Percentiles rank a stretch among this genome's conserved stretches.
Conservation (phyloP, 2,888 invertebrate genomes). For the Caenorhabditis sp. region DNA sequence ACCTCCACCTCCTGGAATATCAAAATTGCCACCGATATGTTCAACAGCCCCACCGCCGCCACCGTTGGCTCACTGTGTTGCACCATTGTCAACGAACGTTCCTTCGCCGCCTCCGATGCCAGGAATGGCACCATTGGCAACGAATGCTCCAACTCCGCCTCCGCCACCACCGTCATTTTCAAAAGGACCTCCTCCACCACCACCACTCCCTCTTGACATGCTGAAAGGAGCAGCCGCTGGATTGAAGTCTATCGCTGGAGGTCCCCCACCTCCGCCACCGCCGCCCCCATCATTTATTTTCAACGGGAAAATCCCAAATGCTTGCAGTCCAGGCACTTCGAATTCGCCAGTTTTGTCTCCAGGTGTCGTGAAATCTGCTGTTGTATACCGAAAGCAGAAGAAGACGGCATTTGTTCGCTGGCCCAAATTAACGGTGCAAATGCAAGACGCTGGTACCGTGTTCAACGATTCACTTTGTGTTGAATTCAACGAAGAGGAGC, state of each 20-base stretch:
- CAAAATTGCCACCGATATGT: conserved; percentile 4
- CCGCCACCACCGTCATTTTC: conserved; percentile 45
- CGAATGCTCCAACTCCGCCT: conserved; percentile 31
- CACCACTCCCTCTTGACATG: conserved; percentile 42
- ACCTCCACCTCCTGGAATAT: conserved; percentile 14
- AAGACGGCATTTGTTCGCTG: conserved; percentile 61
- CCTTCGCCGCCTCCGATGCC: conserved; percentile 36
- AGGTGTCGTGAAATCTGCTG: conserved; percentile 58
- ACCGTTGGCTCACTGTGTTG: conserved; percentile 1
- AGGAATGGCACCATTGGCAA: neutral
- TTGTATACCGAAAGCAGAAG: conserved; percentile 63
- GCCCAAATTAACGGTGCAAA: conserved; percentile 61
- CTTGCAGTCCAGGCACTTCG: conserved; percentile 37
- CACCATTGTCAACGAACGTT: neutral
- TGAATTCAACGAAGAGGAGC: conserved; percentile 64
- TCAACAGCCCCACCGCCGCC: conserved; percentile 32
- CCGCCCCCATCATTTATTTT: conserved; percentile 42
- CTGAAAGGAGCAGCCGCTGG: conserved; percentile 47
- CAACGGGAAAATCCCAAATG: conserved; percentile 32
- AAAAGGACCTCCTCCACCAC: conserved; percentile 46
- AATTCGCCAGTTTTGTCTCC: conserved; percentile 52
- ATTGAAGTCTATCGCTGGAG: conserved; percentile 21
- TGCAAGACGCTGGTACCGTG: conserved; percentile 55
- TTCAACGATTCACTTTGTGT: conserved; percentile 64
- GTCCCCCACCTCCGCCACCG: conserved; percentile 50